A percentile compares a stretch with the other conserved stretches of the same genome.
Evolutionary conservation across 2,797 vertebrate genomes (phyloP).

Genomic region (Mormyrops attenuatus): DNA sequence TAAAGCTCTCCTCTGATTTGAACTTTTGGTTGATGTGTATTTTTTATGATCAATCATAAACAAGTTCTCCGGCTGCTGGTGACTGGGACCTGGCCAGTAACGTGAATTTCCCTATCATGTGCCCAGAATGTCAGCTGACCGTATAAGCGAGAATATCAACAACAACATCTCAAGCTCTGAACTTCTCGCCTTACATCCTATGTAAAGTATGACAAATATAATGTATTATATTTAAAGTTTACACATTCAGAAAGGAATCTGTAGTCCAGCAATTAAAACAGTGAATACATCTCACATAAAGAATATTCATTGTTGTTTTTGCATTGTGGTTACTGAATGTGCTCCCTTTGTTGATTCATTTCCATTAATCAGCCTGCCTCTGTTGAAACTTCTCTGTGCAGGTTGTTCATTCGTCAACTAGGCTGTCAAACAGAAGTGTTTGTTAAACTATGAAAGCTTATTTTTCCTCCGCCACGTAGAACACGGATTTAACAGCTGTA

Average conservation of each 20-base stretch:
- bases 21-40: not conserved
- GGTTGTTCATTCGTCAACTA: not conserved
- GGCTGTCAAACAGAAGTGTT: not conserved
- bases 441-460: not conserved
- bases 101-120: not conserved
- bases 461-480: not conserved
- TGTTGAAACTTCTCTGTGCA: not conserved
- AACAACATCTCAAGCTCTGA: not conserved
- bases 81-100: not conserved
- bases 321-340: not conserved
- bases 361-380: not conserved
- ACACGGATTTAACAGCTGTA: not conserved
- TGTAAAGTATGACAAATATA: not conserved
- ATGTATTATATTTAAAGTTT: not conserved
- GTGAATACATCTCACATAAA: not conserved
- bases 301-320: not conserved
- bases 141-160: not conserved
- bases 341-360: not conserved
- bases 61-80: not conserved
- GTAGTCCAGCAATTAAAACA: not conserved
- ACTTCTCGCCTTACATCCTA: not conserved
- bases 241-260: not conserved
- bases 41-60: not conserved
- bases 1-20: not conserved
- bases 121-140: constrained; percentile 2